A percentile compares a stretch with the other conserved stretches of the same genome.
Evolutionary conservation across 2,888 invertebrate genomes (phyloP).

Genomic region (Andrena fulva): DNA sequence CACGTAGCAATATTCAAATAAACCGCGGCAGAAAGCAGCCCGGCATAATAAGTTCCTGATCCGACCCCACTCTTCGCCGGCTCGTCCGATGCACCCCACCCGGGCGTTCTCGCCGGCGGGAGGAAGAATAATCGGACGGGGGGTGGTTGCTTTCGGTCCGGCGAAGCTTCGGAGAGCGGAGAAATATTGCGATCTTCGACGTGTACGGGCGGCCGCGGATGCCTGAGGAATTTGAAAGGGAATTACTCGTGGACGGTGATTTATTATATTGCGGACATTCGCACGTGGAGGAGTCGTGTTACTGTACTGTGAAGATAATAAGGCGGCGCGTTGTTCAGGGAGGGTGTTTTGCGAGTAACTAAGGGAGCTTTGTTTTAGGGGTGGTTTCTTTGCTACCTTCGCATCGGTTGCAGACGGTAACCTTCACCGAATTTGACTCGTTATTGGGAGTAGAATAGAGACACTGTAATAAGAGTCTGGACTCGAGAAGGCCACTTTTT

Average conservation of each 20-base stretch:
- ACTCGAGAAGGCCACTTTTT: no score
- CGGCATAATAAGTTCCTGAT: slow-evolving; percentile 56
- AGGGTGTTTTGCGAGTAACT: neutral
- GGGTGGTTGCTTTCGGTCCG: slow-evolving; percentile 17
- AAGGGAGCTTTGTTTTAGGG: neutral
- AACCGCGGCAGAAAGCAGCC: slow-evolving; percentile 61
- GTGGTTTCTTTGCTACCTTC: no score
- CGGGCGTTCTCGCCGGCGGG: neutral
- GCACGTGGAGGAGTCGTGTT: neutral
- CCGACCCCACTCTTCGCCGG: neutral
- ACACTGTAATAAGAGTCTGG: no score
- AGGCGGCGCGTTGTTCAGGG: neutral
- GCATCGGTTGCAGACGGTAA: no score
- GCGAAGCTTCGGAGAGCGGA: slow-evolving; percentile 32
- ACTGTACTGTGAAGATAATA: slow-evolving; percentile 34
- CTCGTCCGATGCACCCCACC: neutral
- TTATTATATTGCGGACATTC: slow-evolving; percentile 13
- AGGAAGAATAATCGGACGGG: slow-evolving; percentile 45
- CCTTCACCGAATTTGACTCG: no score
- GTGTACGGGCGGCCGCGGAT: slow-evolving; percentile 16
- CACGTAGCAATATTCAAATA: slow-evolving; percentile 75
- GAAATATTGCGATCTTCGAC: slow-evolving; percentile 44
- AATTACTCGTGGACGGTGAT: slow-evolving; percentile 46
- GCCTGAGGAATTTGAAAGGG: slow-evolving; percentile 33
- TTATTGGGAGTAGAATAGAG: no score